Conservation (phyloP, 2,888 invertebrate genomes). For the Volucella inanis region DNA sequence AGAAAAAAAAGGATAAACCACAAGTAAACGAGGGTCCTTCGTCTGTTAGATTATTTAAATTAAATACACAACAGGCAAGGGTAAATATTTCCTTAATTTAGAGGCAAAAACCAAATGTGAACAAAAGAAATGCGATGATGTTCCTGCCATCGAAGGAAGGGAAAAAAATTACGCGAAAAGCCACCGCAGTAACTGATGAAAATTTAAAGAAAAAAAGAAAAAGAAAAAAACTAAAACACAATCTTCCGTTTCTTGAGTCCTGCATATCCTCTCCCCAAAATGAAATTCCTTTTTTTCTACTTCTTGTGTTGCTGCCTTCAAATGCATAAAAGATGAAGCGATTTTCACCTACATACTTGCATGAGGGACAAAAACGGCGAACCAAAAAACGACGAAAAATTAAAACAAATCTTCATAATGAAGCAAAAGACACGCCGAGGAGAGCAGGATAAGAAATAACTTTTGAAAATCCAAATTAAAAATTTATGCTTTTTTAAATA, state of each 20-base stretch:
- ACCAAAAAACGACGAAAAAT: conserved; percentile 1
- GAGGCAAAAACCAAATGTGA: conserved; percentile 41
- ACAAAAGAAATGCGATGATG: conserved; percentile 11
- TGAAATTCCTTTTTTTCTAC: conserved; percentile 1
- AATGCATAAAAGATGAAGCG: conserved; percentile 59
- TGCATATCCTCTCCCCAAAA: conserved; percentile 5
- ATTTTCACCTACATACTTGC: conserved; percentile 55
- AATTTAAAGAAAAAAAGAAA: not conserved
- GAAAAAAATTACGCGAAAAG: conserved; percentile 27
- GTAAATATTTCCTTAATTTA: conserved; percentile 59
- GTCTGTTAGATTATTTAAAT: conserved; percentile 60
- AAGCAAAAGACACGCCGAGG: conserved; percentile 33
- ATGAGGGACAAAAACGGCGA: not conserved
- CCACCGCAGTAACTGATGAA: not conserved
- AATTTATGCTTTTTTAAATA: conserved; percentile 68
- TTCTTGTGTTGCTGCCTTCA: not conserved
- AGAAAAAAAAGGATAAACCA: conserved; percentile 30
- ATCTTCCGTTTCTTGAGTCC: conserved; percentile 7
- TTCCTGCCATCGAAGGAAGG: not conserved
- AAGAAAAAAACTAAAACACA: not conserved
- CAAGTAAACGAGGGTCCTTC: conserved; percentile 32
- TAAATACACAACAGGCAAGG: conserved; percentile 53
- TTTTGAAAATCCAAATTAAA: conserved; percentile 70
- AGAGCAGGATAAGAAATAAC: conserved; percentile 47
- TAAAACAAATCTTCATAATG: conserved; percentile 31